phyloP scores from a whole-genome alignment of 1,140 invertebrate species.

The Brachionus plicatilis region DNA sequence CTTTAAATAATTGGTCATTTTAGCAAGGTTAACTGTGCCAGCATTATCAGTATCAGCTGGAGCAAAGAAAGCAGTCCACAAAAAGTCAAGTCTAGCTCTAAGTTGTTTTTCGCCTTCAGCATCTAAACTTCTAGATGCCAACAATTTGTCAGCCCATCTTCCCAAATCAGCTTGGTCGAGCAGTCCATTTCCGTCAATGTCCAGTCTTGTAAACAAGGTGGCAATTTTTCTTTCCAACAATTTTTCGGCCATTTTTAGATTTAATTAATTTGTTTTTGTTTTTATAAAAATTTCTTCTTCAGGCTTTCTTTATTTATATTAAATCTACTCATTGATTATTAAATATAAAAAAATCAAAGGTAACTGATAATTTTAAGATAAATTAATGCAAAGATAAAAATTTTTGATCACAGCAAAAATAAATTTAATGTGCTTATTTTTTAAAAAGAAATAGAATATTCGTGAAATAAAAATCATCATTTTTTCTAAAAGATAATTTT shows the following conservation, averaged over 20 bases:
- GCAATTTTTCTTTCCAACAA: conserved; percentile 8
- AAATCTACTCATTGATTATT: no score
- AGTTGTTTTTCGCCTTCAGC: neutral
- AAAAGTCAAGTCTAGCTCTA: neutral
- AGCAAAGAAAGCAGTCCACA: conserved; percentile 10
- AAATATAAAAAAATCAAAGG: no score
- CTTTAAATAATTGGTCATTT: conserved; percentile 14
- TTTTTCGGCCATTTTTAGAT: conserved; percentile 1
- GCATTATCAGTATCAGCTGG: conserved; percentile 7
- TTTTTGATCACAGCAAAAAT: no score
- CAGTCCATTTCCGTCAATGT: neutral
- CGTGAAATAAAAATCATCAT: no score
- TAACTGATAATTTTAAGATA: no score
- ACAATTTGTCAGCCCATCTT: conserved; percentile 14
- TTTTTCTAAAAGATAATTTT: no score
- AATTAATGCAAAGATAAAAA: no score
- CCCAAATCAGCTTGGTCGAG: conserved; percentile 14
- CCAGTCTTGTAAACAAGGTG: conserved; percentile 8
- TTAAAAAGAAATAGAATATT: no score
- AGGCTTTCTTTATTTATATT: no score
- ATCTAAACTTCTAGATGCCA: conserved; percentile 16
- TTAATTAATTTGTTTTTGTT: neutral
- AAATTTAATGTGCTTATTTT: no score
- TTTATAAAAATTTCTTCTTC: neutral
- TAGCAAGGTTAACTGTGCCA: neutral